These are phyloP conservation scores for Numida meleagris DNA, from an alignment of 2,113 vertebrate genomes.

Conservation along the genomic window DNA sequence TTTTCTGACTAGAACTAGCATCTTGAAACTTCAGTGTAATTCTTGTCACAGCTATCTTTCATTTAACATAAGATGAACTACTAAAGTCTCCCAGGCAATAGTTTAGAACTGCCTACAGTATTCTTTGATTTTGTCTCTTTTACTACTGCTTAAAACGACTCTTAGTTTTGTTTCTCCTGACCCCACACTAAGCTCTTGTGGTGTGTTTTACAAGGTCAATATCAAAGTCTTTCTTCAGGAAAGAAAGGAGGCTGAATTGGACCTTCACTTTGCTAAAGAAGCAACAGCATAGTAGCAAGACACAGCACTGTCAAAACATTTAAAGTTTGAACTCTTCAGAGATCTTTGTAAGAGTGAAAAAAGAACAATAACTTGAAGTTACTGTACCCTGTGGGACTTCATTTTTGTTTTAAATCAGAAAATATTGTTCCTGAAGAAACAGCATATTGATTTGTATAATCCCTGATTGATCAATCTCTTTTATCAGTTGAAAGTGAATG, in stretches of 20 bases:
- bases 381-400: neutral
- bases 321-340: conserved; percentile 26
- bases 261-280: conserved; percentile 8
- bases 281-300: neutral
- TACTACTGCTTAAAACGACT: neutral
- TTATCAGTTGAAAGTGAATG: neutral
- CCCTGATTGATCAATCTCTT: neutral
- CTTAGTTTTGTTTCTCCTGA: neutral
- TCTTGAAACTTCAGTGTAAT: neutral
- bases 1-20: neutral
- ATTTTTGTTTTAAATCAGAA: conserved; percentile 31
- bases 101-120: neutral
- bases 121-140: neutral
- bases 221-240: conserved; percentile 12
- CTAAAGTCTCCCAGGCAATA: neutral
- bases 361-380: conserved; percentile 11
- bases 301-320: conserved; percentile 2
- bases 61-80: neutral
- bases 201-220: neutral
- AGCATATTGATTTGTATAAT: conserved; percentile 25
- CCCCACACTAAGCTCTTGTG: neutral
- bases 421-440: neutral
- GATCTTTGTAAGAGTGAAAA: neutral
- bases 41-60: neutral
- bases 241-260: neutral